Percentiles rank a stretch among this genome's conserved stretches.
These are phyloP conservation scores for Probaryconus sp. DNA, from an alignment of 1,140 invertebrate species.

Conservation along the genomic window DNA sequence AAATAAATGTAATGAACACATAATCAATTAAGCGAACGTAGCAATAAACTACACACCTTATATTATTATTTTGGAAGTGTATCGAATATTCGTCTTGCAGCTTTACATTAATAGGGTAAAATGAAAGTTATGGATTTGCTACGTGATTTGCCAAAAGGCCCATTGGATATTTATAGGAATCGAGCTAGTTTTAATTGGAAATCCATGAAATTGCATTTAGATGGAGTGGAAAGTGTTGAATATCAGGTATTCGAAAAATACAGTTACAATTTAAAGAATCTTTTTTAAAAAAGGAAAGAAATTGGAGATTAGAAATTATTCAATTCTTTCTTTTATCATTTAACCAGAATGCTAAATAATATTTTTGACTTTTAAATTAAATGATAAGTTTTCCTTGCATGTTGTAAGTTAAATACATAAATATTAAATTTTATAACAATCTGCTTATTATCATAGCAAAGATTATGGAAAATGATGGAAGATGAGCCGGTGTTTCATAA, in stretches of 20 bases:
- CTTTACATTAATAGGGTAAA: slow-evolving; percentile 10
- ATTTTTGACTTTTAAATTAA: no score
- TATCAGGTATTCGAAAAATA: slow-evolving; percentile 77
- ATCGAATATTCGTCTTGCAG: no score
- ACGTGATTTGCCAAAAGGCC: slow-evolving; percentile 83
- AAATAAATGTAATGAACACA: no score
- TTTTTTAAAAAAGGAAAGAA: no score
- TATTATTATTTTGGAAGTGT: no score
- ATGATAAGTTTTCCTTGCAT: no score
- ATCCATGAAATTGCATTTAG: slow-evolving; percentile 85
- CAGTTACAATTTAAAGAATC: slow-evolving; percentile 3
- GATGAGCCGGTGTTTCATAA: slow-evolving; percentile 88
- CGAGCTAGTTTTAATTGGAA: slow-evolving; percentile 91
- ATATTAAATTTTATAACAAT: background rate
- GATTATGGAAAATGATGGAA: slow-evolving; percentile 88
- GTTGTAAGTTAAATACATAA: no score
- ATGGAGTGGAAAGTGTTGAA: slow-evolving; percentile 80
- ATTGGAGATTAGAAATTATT: no score
- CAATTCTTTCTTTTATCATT: no score
- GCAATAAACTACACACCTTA: no score
- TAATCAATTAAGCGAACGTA: no score
- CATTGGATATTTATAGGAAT: slow-evolving; percentile 85
- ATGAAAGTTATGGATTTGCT: slow-evolving; percentile 63
- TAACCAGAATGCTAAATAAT: no score
- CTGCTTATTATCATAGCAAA: slow-evolving; percentile 88